A percentile compares a stretch with the other conserved stretches of the same genome.
Evolutionary conservation across 92 coral and sea anemone genomes (phyloP).

Genomic region (Galaxea fascicularis): DNA sequence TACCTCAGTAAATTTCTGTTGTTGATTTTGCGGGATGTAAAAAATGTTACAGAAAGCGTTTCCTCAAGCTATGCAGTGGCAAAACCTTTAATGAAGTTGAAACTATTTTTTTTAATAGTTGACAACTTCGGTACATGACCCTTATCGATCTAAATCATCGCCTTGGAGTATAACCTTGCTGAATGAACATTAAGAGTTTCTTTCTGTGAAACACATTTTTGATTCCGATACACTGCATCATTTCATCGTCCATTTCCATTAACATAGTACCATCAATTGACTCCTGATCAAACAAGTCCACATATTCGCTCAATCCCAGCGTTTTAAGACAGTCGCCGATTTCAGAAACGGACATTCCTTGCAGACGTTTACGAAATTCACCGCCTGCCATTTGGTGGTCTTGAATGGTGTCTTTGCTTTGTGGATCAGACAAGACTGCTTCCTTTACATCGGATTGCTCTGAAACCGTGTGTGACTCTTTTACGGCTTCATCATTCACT

Average conservation of each 20-base stretch:
- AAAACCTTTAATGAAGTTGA: too few species aligned
- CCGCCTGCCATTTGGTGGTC: not conserved
- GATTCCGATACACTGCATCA: conserved; percentile 53
- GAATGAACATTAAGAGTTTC: conserved; percentile 55
- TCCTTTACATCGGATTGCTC: not conserved
- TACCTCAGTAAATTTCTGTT: too few species aligned
- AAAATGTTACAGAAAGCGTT: too few species aligned
- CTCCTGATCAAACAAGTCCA: conserved; percentile 41
- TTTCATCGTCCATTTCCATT: conserved; percentile 56
- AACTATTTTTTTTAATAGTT: too few species aligned
- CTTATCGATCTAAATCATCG: not conserved
- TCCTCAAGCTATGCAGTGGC: too few species aligned
- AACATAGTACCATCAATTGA: conserved; percentile 65
- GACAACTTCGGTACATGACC: not conserved
- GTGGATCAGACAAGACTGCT: not conserved
- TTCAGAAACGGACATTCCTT: conserved; percentile 44
- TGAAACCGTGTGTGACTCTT: not conserved
- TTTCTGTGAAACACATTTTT: conserved; percentile 42
- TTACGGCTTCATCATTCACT: not conserved
- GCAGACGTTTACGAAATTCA: conserved; percentile 4
- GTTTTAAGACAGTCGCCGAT: conserved; percentile 46
- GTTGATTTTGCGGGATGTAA: too few species aligned
- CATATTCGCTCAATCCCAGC: conserved; percentile 42
- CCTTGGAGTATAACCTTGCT: conserved; percentile 61
- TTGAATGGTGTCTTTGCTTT: not conserved